Percentiles rank a stretch among this genome's conserved stretches.
Evolutionary conservation across 2,888 invertebrate genomes (phyloP).

Genomic region (Coleophora deauratella): DNA sequence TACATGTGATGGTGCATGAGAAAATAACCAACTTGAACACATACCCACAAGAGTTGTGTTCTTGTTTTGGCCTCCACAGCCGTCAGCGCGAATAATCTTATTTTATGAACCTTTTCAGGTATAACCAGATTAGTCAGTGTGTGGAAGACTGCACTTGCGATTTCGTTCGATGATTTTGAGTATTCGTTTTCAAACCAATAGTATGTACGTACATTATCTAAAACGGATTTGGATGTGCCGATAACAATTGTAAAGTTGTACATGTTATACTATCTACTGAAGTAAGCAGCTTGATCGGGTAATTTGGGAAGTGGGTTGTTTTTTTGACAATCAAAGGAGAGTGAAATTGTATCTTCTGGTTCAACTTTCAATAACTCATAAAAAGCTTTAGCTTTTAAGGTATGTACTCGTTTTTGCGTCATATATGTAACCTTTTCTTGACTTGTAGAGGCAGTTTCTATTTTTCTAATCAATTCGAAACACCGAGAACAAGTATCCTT

Average conservation of each 20-base stretch:
- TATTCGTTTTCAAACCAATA: too few relatives aligned
- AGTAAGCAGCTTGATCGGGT: background rate
- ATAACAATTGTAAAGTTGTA: background rate
- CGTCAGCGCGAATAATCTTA: constrained; percentile 9
- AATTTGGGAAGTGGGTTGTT: background rate
- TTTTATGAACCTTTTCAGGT: background rate
- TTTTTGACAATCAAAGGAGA: constrained; percentile 5
- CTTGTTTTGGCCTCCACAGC: constrained; percentile 10
- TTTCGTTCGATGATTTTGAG: too few relatives aligned
- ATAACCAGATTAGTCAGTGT: too few relatives aligned
- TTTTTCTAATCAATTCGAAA: constrained; percentile 9
- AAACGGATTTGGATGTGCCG: too few relatives aligned
- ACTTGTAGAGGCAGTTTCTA: too few relatives aligned
- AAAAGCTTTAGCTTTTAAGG: constrained; percentile 7
- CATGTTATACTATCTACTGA: background rate
- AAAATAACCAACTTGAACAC: constrained; percentile 6
- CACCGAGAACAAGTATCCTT: constrained; percentile 15
- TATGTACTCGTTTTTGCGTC: constrained; percentile 4
- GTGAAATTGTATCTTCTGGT: background rate
- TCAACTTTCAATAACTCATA: constrained; percentile 1
- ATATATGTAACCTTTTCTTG: too few relatives aligned
- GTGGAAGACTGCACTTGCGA: too few relatives aligned
- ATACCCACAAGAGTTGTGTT: constrained; percentile 7
- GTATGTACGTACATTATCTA: too few relatives aligned
- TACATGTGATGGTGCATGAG: constrained; percentile 4